Conservation (phyloP, 2,113 vertebrate species). For the Dasyornis broadbenti region DNA sequence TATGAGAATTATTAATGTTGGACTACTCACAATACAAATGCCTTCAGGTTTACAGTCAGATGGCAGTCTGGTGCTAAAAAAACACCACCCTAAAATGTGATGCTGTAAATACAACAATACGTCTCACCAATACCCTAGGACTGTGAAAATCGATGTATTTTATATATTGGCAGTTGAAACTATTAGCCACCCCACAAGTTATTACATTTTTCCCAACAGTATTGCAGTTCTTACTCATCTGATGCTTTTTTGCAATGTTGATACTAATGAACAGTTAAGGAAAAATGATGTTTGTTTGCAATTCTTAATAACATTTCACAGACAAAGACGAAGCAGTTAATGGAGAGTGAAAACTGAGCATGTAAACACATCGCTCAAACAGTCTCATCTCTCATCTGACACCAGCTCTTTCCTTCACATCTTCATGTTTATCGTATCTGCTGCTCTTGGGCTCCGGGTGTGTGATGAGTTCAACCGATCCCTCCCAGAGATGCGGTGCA, state of each 20-base stretch:
- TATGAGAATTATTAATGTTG: background rate
- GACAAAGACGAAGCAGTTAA: background rate
- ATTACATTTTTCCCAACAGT: background rate
- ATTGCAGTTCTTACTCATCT: background rate
- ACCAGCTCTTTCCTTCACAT: background rate
- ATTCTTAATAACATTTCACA: background rate
- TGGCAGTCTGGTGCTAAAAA: background rate
- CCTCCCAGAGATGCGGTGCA: rapidly evolving
- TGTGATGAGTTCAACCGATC: background rate
- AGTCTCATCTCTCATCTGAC: background rate
- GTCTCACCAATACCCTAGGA: background rate
- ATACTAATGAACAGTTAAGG: background rate
- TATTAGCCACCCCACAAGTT: background rate
- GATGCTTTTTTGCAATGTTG: background rate
- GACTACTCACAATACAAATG: background rate
- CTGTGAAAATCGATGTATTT: background rate
- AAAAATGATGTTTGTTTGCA: background rate
- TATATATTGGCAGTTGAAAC: background rate
- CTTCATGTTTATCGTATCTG: background rate
- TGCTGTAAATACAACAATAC: background rate
- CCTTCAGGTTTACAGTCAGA: background rate
- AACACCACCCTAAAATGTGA: background rate
- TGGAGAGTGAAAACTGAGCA: conserved; percentile 8
- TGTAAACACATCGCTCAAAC: conserved; percentile 40
- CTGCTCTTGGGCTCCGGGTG: background rate